Conservation (phyloP, 2,888 invertebrate species). For the Dryobotodes eremita region DNA sequence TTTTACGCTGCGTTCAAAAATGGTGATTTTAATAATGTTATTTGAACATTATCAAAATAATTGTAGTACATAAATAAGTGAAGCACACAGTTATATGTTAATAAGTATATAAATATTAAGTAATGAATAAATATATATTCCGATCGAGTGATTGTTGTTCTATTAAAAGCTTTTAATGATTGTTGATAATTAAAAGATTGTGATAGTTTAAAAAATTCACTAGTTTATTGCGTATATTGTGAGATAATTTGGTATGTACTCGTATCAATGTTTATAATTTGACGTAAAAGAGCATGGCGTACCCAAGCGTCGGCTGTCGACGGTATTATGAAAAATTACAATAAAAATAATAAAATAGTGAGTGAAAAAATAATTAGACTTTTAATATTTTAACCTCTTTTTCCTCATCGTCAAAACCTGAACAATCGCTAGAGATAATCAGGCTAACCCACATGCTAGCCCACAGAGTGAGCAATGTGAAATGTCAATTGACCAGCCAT, state of each 20-base stretch:
- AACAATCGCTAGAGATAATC: background rate
- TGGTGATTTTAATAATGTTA: slow-evolving; percentile 38
- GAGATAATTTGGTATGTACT: slow-evolving; percentile 69
- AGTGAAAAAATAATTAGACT: slow-evolving; percentile 74
- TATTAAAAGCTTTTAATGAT: slow-evolving; percentile 87
- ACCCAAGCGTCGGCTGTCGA: slow-evolving; percentile 78
- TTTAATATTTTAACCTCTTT: slow-evolving; percentile 61
- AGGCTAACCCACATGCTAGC: background rate
- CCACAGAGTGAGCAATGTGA: background rate
- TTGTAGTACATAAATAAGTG: slow-evolving; percentile 23
- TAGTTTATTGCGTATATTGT: slow-evolving; percentile 74
- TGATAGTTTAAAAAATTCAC: slow-evolving; percentile 75
- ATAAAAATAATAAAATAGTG: slow-evolving; percentile 90
- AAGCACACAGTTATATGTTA: slow-evolving; percentile 49
- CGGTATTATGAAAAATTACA: slow-evolving; percentile 90
- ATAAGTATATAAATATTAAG: slow-evolving; percentile 38
- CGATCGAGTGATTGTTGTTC: slow-evolving; percentile 78
- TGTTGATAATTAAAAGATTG: slow-evolving; percentile 82
- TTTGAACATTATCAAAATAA: slow-evolving; percentile 47
- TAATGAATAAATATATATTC: slow-evolving; percentile 51
- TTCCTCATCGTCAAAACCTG: no score
- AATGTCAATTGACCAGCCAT: background rate
- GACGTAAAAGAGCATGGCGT: slow-evolving; percentile 78
- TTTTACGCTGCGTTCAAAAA: slow-evolving; percentile 48
- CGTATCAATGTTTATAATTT: slow-evolving; percentile 75